phyloP scores from a whole-genome alignment of 2,888 invertebrate species.

The Barypeithes pellucidus region DNA sequence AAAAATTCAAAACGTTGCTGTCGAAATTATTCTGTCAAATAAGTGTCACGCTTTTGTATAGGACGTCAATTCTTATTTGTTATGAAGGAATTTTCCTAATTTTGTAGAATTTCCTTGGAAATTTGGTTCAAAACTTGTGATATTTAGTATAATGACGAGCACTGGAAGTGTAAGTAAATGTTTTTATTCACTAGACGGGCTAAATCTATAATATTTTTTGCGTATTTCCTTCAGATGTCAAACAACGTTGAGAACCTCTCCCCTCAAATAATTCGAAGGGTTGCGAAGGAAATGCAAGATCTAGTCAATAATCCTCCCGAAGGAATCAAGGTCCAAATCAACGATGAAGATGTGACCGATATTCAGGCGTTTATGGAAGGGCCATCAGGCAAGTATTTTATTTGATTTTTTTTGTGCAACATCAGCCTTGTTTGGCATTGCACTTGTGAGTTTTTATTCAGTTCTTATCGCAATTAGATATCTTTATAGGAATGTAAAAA shows the following conservation, averaged over 20 bases:
- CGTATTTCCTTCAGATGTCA: slow-evolving; percentile 77
- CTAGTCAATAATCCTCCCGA: slow-evolving; percentile 89
- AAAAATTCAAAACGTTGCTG: slow-evolving; percentile 63
- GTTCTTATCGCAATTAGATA: not conserved
- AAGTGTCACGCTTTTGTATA: slow-evolving; percentile 40
- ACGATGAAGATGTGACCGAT: slow-evolving; percentile 95
- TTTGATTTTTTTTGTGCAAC: not conserved
- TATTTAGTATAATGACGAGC: slow-evolving; percentile 55
- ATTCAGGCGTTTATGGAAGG: slow-evolving; percentile 95
- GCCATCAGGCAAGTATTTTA: slow-evolving; percentile 72
- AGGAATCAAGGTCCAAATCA: slow-evolving; percentile 90
- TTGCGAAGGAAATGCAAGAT: slow-evolving; percentile 91
- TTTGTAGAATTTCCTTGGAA: slow-evolving; percentile 51
- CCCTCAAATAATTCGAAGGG: slow-evolving; percentile 91
- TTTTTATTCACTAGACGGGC: slow-evolving; percentile 28
- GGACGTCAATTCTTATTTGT: slow-evolving; percentile 60
- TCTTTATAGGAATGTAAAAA: not conserved
- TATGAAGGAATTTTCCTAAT: slow-evolving; percentile 58
- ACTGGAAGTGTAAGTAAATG: slow-evolving; percentile 58
- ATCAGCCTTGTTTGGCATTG: not conserved
- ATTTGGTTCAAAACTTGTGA: slow-evolving; percentile 42
- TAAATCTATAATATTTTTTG: slow-evolving; percentile 31
- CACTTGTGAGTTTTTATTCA: not conserved
- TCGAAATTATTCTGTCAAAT: slow-evolving; percentile 41
- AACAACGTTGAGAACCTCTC: slow-evolving; percentile 94